Evolutionary conservation across 2,888 invertebrate genomes (phyloP).

Genomic region (Geotrupes spiniger): DNA sequence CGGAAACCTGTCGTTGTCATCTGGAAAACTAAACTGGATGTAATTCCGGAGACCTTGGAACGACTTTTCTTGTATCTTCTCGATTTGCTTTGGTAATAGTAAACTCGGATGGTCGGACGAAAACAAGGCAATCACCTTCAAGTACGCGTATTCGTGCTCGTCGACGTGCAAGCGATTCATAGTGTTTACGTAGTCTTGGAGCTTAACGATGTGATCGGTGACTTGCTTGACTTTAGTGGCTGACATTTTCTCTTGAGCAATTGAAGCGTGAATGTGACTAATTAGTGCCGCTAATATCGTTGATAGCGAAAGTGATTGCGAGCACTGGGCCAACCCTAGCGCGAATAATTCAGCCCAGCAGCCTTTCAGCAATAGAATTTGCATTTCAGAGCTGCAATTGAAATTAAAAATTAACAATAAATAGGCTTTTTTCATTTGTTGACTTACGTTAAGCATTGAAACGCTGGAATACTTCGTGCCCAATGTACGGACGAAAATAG

Average conservation of each 20-base stretch:
- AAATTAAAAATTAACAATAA: constrained; percentile 8
- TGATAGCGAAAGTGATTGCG: constrained; percentile 71
- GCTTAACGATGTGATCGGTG: constrained; percentile 73
- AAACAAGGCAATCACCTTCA: constrained; percentile 75
- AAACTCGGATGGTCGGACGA: constrained; percentile 55
- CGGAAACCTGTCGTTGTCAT: constrained; percentile 57
- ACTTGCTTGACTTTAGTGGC: constrained; percentile 68
- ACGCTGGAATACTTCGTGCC: constrained; percentile 81
- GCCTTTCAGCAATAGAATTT: constrained; percentile 78
- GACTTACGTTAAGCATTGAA: constrained; percentile 71
- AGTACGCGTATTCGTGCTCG: constrained; percentile 83
- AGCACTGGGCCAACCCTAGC: constrained; percentile 85
- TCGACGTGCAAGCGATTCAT: constrained; percentile 74
- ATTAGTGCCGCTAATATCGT: constrained; percentile 81
- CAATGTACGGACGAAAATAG: constrained; percentile 89
- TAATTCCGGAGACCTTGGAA: constrained; percentile 58
- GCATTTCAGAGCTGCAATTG: constrained; percentile 74
- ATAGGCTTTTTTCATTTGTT: not conserved
- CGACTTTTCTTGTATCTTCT: constrained; percentile 61
- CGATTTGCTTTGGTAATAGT: constrained; percentile 53
- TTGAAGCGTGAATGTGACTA: constrained; percentile 73
- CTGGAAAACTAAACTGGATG: constrained; percentile 49
- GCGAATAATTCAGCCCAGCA: constrained; percentile 93
- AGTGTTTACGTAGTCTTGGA: constrained; percentile 71
- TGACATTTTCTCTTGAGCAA: constrained; percentile 72